Evolutionary conservation across 2,888 invertebrate genomes (phyloP).

Genomic region (Patella pellucida): DNA sequence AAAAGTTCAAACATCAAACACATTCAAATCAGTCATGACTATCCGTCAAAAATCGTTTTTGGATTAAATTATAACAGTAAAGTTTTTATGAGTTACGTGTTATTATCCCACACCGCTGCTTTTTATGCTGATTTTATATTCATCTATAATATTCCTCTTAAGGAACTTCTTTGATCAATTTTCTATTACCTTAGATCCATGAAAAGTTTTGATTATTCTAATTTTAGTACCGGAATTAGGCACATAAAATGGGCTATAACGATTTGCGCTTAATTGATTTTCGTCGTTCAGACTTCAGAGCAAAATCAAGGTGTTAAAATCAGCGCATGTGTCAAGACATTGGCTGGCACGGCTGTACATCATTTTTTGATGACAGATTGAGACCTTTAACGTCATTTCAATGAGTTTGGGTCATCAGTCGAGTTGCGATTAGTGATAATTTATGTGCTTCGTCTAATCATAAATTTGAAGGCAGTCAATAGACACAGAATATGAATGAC

Average conservation of each 20-base stretch:
- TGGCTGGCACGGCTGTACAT: slow-evolving; percentile 2
- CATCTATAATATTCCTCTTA: too few species aligned
- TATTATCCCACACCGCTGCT: too few species aligned
- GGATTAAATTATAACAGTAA: too few species aligned
- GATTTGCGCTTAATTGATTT: background rate
- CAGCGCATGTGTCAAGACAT: background rate
- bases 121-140: too few species aligned
- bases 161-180: background rate
- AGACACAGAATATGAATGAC: slow-evolving; percentile 9
- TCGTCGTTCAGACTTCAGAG: background rate
- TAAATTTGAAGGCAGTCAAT: slow-evolving; percentile 18
- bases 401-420: background rate
- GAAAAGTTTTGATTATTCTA: background rate
- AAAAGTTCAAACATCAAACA: too few species aligned
- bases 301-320: slow-evolving; percentile 7
- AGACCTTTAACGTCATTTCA: background rate
- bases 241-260: background rate
- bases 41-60: too few species aligned
- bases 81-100: too few species aligned
- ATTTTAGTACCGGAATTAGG: background rate
- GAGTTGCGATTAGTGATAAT: slow-evolving; percentile 19
- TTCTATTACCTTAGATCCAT: slow-evolving; percentile 1
- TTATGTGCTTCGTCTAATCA: slow-evolving; percentile 9
- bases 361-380: background rate
- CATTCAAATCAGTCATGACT: too few species aligned